phyloP scores from a whole-genome alignment of 2,888 invertebrate genomes.

The Molorchus minor region DNA sequence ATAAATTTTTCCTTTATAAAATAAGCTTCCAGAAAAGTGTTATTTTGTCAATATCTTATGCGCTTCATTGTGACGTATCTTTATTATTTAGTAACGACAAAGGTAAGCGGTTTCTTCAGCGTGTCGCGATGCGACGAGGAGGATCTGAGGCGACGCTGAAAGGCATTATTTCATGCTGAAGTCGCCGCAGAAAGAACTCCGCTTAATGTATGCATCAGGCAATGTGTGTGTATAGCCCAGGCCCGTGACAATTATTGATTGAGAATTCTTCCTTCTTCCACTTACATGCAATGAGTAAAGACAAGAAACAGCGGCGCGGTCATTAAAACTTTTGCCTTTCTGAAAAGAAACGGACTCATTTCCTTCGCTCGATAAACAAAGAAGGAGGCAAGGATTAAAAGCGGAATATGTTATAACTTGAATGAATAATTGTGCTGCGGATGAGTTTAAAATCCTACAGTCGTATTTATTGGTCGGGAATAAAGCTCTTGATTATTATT shows the following conservation, averaged over 20 bases:
- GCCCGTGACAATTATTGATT: slow-evolving; percentile 76
- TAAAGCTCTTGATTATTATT: slow-evolving; percentile 55
- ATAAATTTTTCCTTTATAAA: too few relatives aligned
- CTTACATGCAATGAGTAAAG: slow-evolving; percentile 61
- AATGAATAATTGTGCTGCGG: slow-evolving; percentile 63
- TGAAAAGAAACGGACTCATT: slow-evolving; percentile 62
- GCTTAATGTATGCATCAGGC: slow-evolving; percentile 44
- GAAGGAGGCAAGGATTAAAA: slow-evolving; percentile 58
- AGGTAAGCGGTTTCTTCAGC: too few relatives aligned
- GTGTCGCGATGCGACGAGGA: too few relatives aligned
- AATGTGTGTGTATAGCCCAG: slow-evolving; percentile 48
- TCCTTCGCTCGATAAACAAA: slow-evolving; percentile 60
- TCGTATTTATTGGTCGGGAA: slow-evolving; percentile 61
- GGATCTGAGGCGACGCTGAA: too few relatives aligned
- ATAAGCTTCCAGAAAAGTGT: too few relatives aligned
- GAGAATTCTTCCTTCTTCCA: slow-evolving; percentile 71
- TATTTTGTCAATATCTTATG: too few relatives aligned
- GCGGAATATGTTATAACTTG: slow-evolving; percentile 63
- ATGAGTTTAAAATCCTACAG: slow-evolving; percentile 62
- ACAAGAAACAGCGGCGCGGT: slow-evolving; percentile 55
- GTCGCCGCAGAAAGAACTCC: background rate
- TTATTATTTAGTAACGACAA: too few relatives aligned
- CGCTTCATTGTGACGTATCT: too few relatives aligned
- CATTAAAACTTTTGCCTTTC: slow-evolving; percentile 63
- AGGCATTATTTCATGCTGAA: slow-evolving; percentile 5